These are phyloP conservation scores for Ips nitidus DNA, from an alignment of 1,140 invertebrate genomes.

Conservation along the genomic window DNA sequence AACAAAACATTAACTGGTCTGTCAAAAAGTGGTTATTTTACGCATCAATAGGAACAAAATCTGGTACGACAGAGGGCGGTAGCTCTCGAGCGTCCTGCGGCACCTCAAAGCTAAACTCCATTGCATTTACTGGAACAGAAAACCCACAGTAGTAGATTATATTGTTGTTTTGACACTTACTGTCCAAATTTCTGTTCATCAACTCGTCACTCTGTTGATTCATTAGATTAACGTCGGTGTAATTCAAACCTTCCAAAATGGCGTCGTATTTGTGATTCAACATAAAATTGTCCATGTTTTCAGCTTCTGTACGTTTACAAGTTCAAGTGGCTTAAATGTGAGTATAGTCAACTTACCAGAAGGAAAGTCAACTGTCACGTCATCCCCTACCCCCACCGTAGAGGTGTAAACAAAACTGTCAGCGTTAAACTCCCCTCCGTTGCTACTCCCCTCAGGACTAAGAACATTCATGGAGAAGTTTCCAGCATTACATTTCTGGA, in stretches of 20 bases:
- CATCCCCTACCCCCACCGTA: not conserved
- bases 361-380: not conserved
- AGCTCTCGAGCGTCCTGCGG: conserved; percentile 11
- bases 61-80: not conserved
- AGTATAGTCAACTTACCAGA: not conserved
- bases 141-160: not conserved
- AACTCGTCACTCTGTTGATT: not conserved
- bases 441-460: conserved; percentile 39
- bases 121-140: not conserved
- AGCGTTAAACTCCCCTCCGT: conserved; percentile 2
- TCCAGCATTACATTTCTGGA: conserved; percentile 42
- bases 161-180: conserved; percentile 42
- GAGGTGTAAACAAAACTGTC: conserved; percentile 35
- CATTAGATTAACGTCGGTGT: too few species aligned
- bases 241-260: not conserved
- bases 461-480: conserved; percentile 41
- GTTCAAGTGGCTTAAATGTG: too few species aligned
- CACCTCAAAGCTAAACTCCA: conserved; percentile 20
- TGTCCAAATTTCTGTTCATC: not conserved
- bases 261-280: not conserved
- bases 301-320: not conserved
- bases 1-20: too few species aligned
- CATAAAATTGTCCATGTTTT: not conserved
- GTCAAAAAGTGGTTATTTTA: too few species aligned
- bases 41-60: too few species aligned